Evolutionary conservation across 1,140 invertebrate genomes (phyloP), one percentile per base, ranked within the genome.

Genomic region (Carposina sasakii): DNA sequence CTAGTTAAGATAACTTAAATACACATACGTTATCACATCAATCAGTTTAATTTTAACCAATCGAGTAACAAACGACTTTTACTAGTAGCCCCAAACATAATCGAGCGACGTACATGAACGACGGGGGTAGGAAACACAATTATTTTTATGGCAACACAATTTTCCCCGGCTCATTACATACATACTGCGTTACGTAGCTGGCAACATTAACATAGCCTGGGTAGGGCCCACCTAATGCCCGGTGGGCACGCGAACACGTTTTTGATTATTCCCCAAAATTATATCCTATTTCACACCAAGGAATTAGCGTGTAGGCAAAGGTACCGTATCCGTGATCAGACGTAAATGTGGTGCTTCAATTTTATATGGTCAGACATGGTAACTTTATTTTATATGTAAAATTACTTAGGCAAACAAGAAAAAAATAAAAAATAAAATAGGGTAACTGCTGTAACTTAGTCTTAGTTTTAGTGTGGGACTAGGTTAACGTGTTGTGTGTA

Each of bases 61-160:
- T 48, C 46, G 36, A 48, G 46, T 47, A 34, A 47, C 45, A n/a
- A n/a, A n/a, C n/a, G n/a, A n/a, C n/a, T n/a, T n/a, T n/a, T n/a
- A n/a, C n/a, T n/a, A n/a, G n/a, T n/a, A n/a, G 45, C 48, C 33
- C 20, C 43, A 36, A 21, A 23, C 20, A 39, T 71, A 74, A 76
- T 78, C 71, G 67, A 72, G 60, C 54, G 54, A 63, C 64, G 66
- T 66, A 68, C 50, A 65, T 67, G 60, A 60, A 67, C 56, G 55
- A 24, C 12, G 49, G 61, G 60, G 66, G 64, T 63, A 64, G 63
- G 54, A 66, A 77, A 78, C 67, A 71, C 72, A 77, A 82, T 82
- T 79, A 82, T 79, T 82, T 82, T 82, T 82, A 82, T 79, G 73
- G 76, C 75, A 75, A 75, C 78, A 77, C 77, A 79, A 79, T 82